Conservation (phyloP, 2,113 vertebrate genomes). For the Pygathrix nemaeus region DNA sequence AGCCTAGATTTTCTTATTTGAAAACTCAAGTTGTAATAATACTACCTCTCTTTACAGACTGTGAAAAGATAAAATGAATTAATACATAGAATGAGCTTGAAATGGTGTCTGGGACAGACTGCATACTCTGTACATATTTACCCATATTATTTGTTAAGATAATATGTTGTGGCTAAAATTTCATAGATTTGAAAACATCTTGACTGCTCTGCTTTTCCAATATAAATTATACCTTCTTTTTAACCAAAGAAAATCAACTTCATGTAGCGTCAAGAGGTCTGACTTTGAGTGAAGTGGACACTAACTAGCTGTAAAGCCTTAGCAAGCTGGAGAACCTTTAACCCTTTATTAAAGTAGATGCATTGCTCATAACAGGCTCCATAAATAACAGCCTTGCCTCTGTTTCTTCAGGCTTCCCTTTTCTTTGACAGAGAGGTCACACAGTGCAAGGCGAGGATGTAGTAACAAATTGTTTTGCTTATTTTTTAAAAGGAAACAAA, state of each 20-base stretch:
- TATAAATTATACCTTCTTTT: not conserved
- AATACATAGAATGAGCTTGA: not conserved
- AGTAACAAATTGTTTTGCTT: not conserved
- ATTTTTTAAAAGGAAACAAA: not conserved
- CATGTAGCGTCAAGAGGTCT: not conserved
- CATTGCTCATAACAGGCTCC: fast-evolving
- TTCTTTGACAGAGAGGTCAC: not conserved
- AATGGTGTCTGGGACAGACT: not conserved
- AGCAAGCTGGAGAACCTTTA: not conserved
- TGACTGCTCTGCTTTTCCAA: not conserved
- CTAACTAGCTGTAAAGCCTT: not conserved
- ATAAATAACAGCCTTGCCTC: not conserved
- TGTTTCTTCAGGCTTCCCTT: not conserved
- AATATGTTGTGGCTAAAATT: not conserved
- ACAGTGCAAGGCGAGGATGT: not conserved
- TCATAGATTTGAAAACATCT: not conserved
- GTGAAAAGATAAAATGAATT: not conserved
- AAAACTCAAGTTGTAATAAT: not conserved
- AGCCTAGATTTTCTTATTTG: constrained; percentile 13
- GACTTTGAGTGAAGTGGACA: not conserved
- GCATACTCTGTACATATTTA: not conserved
- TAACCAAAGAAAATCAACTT: not conserved
- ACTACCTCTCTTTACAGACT: not conserved
- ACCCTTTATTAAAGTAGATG: not conserved
- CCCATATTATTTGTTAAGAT: not conserved